These are phyloP conservation scores for Nestor notabilis DNA, from an alignment of 2,113 vertebrate genomes.

Conservation along the genomic window DNA sequence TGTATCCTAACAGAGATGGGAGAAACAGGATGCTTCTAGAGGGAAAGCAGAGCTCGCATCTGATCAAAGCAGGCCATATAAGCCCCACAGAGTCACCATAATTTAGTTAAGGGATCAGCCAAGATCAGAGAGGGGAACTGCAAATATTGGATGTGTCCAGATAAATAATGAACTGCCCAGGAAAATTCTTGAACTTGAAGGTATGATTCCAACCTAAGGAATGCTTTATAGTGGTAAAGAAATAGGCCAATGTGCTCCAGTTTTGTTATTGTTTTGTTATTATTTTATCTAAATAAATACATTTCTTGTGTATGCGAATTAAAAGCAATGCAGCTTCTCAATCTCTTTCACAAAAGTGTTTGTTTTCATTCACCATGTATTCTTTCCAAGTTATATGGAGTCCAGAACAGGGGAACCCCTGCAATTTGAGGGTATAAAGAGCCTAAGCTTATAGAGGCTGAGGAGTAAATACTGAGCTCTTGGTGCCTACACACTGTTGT, in stretches of 20 bases:
- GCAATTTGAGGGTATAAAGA: not conserved
- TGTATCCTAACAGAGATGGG: not conserved
- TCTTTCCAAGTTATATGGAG: not conserved
- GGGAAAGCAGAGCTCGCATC: not conserved
- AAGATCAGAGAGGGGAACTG: not conserved
- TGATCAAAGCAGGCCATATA: not conserved
- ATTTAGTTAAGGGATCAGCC: not conserved
- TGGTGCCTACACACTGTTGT: accelerated
- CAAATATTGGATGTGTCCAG: not conserved
- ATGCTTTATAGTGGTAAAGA: not conserved
- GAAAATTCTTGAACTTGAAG: not conserved
- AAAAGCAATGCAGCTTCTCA: not conserved
- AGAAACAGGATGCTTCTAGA: not conserved
- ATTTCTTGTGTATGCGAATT: not conserved
- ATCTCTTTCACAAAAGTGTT: not conserved
- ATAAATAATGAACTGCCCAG: not conserved
- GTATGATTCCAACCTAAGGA: not conserved
- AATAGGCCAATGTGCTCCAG: not conserved
- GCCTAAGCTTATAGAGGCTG: not conserved
- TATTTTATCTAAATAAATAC: not conserved
- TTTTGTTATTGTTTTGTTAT: not conserved
- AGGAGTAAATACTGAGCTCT: not conserved
- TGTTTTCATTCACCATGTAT: not conserved
- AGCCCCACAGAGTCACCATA: not conserved
- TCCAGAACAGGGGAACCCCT: not conserved